Evolutionary conservation across 2,113 vertebrate species (phyloP).

Genomic region (Salvelinus sp.): DNA sequence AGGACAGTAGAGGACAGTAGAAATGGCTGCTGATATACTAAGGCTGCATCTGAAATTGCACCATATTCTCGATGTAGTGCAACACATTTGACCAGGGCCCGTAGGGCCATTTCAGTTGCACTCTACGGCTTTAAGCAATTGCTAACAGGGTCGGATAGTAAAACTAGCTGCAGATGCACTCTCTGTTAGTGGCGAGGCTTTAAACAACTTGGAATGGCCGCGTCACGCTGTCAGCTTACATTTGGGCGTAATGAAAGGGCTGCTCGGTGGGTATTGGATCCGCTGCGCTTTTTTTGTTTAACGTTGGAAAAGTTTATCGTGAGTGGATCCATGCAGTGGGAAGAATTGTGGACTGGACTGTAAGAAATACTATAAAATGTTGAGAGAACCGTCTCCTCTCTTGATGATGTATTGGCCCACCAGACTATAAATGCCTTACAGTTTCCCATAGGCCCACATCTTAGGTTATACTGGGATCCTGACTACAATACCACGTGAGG

Average conservation of each 20-base stretch:
- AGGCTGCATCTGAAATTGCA: no score
- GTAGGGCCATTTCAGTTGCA: no score
- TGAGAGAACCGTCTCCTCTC: background rate
- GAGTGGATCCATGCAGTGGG: background rate
- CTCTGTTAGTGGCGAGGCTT: constrained; percentile 4
- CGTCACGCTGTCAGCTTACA: background rate
- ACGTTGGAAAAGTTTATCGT: background rate
- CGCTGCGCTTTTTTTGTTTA: background rate
- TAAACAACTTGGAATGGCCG: background rate
- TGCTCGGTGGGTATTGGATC: background rate
- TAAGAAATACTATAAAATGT: background rate
- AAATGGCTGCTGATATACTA: constrained; percentile 22
- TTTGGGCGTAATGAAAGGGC: background rate
- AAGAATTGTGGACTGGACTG: background rate
- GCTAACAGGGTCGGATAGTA: constrained; percentile 26
- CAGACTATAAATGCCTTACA: background rate
- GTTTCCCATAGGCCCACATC: background rate
- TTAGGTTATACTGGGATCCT: no score
- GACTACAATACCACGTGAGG: no score
- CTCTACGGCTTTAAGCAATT: background rate
- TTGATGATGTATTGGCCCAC: background rate
- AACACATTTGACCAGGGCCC: no score
- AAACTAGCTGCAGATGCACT: constrained; percentile 33
- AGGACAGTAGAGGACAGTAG: constrained; percentile 17
- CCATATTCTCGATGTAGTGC: no score